These are phyloP conservation scores for Sternotherus odoratus DNA, from an alignment of 2,797 vertebrate species.

Conservation along the genomic window DNA sequence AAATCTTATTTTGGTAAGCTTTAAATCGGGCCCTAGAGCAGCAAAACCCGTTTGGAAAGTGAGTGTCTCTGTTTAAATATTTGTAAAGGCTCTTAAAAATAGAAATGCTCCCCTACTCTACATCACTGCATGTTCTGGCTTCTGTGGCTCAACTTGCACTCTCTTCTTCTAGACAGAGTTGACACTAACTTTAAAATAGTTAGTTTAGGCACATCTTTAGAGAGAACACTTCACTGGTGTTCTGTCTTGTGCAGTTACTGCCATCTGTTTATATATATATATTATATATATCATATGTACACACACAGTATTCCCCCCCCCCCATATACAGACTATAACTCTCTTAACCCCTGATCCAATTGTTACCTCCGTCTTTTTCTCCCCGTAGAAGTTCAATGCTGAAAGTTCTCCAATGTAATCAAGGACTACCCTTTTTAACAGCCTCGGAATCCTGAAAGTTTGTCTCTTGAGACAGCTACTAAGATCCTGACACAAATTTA, in stretches of 20 bases:
- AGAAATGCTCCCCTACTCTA: neutral
- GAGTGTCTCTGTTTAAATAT: neutral
- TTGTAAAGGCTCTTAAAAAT: neutral
- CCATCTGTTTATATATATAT: neutral
- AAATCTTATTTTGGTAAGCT: neutral
- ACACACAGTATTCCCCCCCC: neutral
- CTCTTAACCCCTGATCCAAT: neutral
- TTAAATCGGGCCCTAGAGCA: neutral
- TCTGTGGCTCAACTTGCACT: neutral
- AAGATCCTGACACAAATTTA: neutral
- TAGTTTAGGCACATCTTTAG: neutral
- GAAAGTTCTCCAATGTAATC: neutral
- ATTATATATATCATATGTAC: neutral
- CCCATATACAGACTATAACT: neutral
- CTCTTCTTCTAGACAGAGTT: neutral
- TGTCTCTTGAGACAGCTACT: neutral
- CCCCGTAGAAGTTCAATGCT: neutral
- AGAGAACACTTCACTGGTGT: neutral
- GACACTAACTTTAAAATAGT: neutral
- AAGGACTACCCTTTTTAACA: neutral
- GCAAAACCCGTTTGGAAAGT: neutral
- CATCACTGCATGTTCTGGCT: neutral
- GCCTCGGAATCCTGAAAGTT: neutral
- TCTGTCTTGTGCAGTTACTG: neutral
- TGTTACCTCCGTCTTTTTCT: neutral